phyloP scores from a whole-genome alignment of 1,140 invertebrate species.

The Danaus melanippus region DNA sequence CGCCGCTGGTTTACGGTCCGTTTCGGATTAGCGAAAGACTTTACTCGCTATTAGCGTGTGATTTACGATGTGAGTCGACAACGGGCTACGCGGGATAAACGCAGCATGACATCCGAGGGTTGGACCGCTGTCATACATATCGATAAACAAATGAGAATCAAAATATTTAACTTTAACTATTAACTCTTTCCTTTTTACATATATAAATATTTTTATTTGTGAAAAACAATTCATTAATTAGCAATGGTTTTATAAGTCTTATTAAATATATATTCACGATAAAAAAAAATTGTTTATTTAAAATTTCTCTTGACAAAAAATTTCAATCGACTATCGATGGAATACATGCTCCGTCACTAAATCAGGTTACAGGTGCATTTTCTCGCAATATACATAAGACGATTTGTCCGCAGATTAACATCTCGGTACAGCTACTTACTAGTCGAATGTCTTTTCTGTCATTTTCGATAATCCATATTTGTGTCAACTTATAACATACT shows the following conservation, averaged over 20 bases:
- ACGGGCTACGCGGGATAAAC: slow-evolving; percentile 37
- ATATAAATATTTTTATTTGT: too few relatives aligned
- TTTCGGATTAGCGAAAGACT: slow-evolving; percentile 64
- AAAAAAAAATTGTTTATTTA: not conserved
- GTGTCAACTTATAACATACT: slow-evolving; percentile 12
- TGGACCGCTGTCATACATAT: slow-evolving; percentile 23
- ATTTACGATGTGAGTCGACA: slow-evolving; percentile 59
- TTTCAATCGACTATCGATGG: slow-evolving; percentile 24
- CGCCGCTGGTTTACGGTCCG: slow-evolving; percentile 6
- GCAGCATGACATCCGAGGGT: slow-evolving; percentile 49
- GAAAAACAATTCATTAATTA: too few relatives aligned
- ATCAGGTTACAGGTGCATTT: slow-evolving; percentile 58
- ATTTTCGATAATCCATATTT: slow-evolving; percentile 23
- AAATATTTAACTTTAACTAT: too few relatives aligned
- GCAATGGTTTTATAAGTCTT: too few relatives aligned
- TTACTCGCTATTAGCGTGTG: slow-evolving; percentile 62
- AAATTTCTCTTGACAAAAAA: too few relatives aligned
- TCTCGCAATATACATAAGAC: slow-evolving; percentile 43
- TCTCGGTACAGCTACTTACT: slow-evolving; percentile 40
- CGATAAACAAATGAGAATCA: slow-evolving; percentile 20
- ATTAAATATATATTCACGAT: too few relatives aligned
- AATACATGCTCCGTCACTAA: slow-evolving; percentile 29
- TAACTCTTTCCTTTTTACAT: too few relatives aligned
- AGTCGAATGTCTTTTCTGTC: slow-evolving; percentile 21
- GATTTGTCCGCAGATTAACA: slow-evolving; percentile 56